Base-by-base conservation (phyloP, 2,888 invertebrate genomes). In the Metalampra italica region DNA sequence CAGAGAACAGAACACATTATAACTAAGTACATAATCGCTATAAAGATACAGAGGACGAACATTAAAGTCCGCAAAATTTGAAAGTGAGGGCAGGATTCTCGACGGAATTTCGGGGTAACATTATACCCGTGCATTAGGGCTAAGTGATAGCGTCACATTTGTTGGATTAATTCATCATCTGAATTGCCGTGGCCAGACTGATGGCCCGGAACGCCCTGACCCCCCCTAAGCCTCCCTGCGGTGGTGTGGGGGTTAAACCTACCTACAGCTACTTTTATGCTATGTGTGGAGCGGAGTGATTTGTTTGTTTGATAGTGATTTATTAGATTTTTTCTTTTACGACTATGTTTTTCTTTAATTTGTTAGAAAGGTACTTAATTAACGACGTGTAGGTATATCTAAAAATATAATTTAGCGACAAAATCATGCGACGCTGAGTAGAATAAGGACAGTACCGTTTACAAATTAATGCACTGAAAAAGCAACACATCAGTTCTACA, bases 61-160 rank as follows among this genome's bases (percentile, higher is more conserved):
- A 76, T 79, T 75, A 73, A 65, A 77, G 66, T 64, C 64, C 61
- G 62, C 68, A 73, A 69, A 75, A 78, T 81, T 79, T 75, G 74
- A 76, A 74, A 75, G 65, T 64, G 49, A 47, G 68, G 59, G 67
- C 61, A 56, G 64, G 60, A 66, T 68, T 74, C 70, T 71, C 70
- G 64, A 55, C 48, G 61, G 83, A 81, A 80, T 82, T 83, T 78
- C 72, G 78, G 75, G 72, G 88, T 87, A 88, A 89, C 85, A 84
- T 89, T 88, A 89, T 86, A 89, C 80, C 87, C 87, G 75, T 87
- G 83, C 89, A 89, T 89, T 89, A 89, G 84, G 81, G 88, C 89
- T 87, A 89, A 89, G 89, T 88, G 89, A 89, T 89, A 85, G 79
- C 88, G 88, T 86, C 89, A 89, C 89, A 88, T 89, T 89, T 89